Conservation (phyloP, 2,797 vertebrate species). For the Artibeus jamaicensis region DNA sequence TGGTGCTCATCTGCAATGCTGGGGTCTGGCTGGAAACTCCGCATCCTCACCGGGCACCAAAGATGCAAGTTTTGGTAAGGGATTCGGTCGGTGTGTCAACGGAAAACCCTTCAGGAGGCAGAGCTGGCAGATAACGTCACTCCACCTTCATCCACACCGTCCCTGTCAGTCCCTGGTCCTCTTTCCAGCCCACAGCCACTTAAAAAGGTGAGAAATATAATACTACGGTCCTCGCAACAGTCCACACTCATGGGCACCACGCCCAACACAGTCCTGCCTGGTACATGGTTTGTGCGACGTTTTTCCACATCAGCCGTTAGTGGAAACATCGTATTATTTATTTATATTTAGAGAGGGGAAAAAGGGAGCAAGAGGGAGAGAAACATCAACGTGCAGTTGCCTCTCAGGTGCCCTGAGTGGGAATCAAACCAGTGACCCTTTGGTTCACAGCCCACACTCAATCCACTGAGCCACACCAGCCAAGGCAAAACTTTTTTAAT, state of each 20-base stretch:
- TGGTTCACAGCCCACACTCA: too few relatives aligned
- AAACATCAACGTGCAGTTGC: too few relatives aligned
- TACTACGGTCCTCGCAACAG: fast-evolving
- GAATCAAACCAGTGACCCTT: too few relatives aligned
- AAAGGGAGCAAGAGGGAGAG: too few relatives aligned
- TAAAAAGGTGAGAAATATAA: not conserved
- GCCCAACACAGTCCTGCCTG: not conserved
- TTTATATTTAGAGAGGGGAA: too few relatives aligned
- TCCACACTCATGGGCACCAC: not conserved
- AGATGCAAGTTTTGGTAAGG: not conserved
- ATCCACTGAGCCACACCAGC: too few relatives aligned
- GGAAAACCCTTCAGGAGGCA: not conserved
- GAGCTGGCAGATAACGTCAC: not conserved
- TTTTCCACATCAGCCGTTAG: not conserved
- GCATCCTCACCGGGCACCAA: not conserved
- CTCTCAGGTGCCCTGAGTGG: too few relatives aligned
- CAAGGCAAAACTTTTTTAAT: too few relatives aligned
- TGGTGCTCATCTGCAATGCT: not conserved
- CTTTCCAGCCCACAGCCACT: not conserved
- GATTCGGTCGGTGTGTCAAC: fast-evolving
- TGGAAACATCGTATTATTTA: not conserved
- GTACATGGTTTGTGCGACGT: not conserved
- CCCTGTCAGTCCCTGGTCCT: not conserved
- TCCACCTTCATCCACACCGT: not conserved
- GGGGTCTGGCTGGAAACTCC: not conserved